Conservation (phyloP, 2,888 invertebrate species). For the Coleophora deauratella region DNA sequence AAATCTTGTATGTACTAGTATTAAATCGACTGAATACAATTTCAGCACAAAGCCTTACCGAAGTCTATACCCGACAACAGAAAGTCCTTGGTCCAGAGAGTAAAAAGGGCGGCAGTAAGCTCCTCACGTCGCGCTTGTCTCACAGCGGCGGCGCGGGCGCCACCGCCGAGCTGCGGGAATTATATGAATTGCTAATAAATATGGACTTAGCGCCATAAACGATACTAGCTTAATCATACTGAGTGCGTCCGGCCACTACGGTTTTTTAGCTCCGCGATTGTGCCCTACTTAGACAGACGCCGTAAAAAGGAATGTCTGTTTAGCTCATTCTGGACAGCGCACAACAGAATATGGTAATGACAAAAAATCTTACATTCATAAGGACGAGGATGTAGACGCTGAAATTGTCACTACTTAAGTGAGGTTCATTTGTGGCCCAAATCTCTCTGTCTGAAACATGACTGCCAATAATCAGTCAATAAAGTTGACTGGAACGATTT, state of each 20-base stretch:
- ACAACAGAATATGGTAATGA: not conserved
- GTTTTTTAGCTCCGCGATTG: conserved; percentile 15
- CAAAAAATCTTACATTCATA: no score
- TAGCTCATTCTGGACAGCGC: not conserved
- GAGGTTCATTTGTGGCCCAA: no score
- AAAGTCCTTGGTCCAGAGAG: conserved; percentile 23
- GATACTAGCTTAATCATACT: conserved; percentile 23
- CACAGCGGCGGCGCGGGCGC: conserved; percentile 19
- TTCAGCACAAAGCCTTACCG: not conserved
- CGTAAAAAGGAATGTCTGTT: conserved; percentile 1
- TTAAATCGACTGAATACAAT: no score
- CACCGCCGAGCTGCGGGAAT: conserved; percentile 14
- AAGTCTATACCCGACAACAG: conserved; percentile 11
- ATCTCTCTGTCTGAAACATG: no score
- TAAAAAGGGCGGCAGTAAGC: conserved; percentile 26
- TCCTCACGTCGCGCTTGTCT: conserved; percentile 24
- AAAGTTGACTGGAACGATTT: no score
- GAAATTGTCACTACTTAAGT: no score
- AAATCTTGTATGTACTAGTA: no score
- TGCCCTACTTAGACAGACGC: conserved; percentile 4
- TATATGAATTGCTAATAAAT: conserved; percentile 29
- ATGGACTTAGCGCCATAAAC: conserved; percentile 18
- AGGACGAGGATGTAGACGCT: no score
- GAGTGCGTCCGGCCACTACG: conserved; percentile 22
- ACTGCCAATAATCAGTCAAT: no score